Conservation (phyloP, 2,888 invertebrate genomes). For the Scrobipalpa atriplicella region DNA sequence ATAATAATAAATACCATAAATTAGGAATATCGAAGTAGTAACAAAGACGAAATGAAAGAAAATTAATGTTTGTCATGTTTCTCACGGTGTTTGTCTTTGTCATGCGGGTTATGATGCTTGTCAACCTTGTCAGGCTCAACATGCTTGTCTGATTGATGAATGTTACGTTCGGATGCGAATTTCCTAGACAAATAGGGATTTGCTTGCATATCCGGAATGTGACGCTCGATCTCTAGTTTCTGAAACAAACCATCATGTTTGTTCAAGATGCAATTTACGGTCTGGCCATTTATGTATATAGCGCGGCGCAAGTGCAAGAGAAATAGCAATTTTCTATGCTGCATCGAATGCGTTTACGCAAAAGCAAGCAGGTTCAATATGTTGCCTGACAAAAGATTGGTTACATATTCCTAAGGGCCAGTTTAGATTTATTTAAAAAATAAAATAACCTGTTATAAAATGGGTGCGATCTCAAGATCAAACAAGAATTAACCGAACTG, state of each 20-base stretch:
- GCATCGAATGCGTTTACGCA: no score
- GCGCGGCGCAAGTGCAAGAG: no score
- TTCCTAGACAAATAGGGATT: constrained; percentile 69
- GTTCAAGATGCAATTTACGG: no score
- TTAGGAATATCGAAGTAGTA: background rate
- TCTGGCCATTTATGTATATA: background rate
- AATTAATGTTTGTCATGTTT: background rate
- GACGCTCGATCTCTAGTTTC: constrained; percentile 66
- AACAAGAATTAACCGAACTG: no score
- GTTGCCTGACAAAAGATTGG: no score
- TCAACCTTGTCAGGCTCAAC: background rate
- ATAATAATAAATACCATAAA: background rate
- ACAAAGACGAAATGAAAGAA: background rate
- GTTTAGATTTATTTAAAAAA: no score
- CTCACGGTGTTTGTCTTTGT: background rate
- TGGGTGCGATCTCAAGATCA: no score
- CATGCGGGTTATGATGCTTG: background rate
- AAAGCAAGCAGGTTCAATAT: no score
- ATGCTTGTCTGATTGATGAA: background rate
- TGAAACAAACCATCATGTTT: constrained; percentile 43
- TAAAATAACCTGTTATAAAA: no score
- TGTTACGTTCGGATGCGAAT: constrained; percentile 52
- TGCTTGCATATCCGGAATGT: constrained; percentile 52
- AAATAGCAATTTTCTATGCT: no score
- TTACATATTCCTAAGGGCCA: no score